A percentile compares a stretch with the other conserved stretches of the same genome.
These are phyloP conservation scores for Trichopoda pennipes DNA, from an alignment of 2,888 invertebrate species.

Conservation along the genomic window DNA sequence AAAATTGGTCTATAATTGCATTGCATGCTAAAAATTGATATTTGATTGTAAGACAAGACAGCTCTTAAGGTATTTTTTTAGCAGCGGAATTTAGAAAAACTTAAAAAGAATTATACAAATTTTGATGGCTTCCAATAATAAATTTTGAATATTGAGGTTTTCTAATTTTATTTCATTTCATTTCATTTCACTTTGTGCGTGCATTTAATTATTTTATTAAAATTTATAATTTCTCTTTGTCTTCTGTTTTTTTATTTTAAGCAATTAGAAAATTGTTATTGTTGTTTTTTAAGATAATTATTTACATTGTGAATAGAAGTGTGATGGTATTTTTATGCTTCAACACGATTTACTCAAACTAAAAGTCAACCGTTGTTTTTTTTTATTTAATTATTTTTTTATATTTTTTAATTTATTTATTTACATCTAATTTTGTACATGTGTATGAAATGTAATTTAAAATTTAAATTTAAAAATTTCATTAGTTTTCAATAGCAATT, in stretches of 20 bases:
- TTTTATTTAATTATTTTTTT: no score
- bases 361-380: no score
- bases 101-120: constrained; percentile 24
- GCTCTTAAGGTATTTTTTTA: background rate
- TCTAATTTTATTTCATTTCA: background rate
- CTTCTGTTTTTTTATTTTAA: constrained; percentile 4
- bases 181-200: constrained; percentile 39
- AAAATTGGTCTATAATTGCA: constrained; percentile 31
- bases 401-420: no score
- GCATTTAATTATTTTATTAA: constrained; percentile 54
- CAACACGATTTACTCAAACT: background rate
- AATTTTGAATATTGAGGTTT: constrained; percentile 15
- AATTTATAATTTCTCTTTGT: background rate
- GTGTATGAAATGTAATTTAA: no score
- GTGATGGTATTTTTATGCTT: constrained; percentile 43
- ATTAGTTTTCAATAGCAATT: no score
- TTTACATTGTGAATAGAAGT: constrained; percentile 36
- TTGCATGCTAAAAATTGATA: constrained; percentile 64
- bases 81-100: constrained; percentile 1
- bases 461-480: no score
- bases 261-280: background rate
- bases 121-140: constrained; percentile 42
- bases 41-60: background rate
- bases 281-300: no score
- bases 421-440: no score